Conservation (phyloP, 37 sponge, comb jelly and placozoan genomes). For the Diacarnus erythraeanus region DNA sequence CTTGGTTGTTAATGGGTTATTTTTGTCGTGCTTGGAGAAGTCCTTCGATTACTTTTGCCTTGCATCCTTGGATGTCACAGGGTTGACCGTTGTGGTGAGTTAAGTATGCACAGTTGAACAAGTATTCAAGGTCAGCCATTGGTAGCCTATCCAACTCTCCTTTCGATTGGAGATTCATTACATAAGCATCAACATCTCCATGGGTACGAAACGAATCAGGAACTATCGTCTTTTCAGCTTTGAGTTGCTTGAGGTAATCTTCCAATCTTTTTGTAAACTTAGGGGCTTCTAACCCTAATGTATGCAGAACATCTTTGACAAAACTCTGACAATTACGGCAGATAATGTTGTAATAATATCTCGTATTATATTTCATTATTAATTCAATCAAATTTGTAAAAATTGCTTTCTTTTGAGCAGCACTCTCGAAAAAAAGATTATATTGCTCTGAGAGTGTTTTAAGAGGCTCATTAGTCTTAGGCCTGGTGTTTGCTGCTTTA, state of each 20-base stretch:
- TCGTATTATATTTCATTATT: too few species aligned
- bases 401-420: too few species aligned
- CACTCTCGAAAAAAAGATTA: not conserved
- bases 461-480: not conserved
- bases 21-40: too few species aligned
- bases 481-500: too few species aligned
- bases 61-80: too few species aligned
- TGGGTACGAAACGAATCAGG: not conserved
- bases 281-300: too few species aligned
- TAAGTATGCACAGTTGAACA: not conserved
- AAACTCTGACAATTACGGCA: slow-evolving; percentile 4
- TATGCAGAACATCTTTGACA: slow-evolving; percentile 2
- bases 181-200: slow-evolving; percentile 1
- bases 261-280: not conserved
- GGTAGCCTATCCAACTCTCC: not conserved
- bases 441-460: not conserved
- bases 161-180: not conserved
- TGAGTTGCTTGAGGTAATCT: not conserved
- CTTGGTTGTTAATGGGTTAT: too few species aligned
- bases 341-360: not conserved
- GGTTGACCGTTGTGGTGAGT: too few species aligned
- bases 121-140: not conserved
- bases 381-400: too few species aligned
- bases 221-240: not conserved
- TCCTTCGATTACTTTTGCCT: too few species aligned